Percentiles rank a stretch among this genome's conserved stretches.
These are phyloP conservation scores for Latrodectus elegans DNA, from an alignment of 2,888 invertebrate species.

Conservation along the genomic window DNA sequence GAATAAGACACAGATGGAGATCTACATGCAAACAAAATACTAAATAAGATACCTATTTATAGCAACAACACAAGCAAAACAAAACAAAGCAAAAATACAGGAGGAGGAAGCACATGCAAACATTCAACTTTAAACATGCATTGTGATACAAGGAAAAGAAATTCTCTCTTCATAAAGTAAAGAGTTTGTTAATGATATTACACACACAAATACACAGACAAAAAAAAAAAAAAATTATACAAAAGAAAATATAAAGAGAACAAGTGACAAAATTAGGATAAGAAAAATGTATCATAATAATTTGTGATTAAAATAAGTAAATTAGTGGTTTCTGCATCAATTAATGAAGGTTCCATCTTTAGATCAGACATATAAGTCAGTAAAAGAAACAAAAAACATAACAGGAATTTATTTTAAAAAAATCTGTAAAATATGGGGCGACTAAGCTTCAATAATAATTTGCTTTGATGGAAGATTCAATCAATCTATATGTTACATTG, in stretches of 20 bases:
- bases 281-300: background rate
- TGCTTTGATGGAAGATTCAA: too few species aligned
- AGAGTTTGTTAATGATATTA: background rate
- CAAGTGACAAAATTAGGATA: background rate
- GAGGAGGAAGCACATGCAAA: background rate
- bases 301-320: background rate
- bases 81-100: background rate
- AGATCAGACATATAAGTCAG: background rate
- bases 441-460: background rate
- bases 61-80: background rate
- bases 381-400: background rate
- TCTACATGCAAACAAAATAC: background rate
- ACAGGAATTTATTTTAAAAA: background rate
- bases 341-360: background rate
- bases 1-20: background rate
- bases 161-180: background rate
- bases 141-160: background rate
- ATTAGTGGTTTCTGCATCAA: background rate
- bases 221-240: background rate
- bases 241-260: background rate
- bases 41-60: background rate
- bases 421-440: background rate
- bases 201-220: background rate
- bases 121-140: background rate
- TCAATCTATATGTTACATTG: too few species aligned